Evolutionary conservation across 2,797 vertebrate genomes (phyloP), one percentile per base, ranked within the genome.

Genomic region (Chrosomus eos): DNA sequence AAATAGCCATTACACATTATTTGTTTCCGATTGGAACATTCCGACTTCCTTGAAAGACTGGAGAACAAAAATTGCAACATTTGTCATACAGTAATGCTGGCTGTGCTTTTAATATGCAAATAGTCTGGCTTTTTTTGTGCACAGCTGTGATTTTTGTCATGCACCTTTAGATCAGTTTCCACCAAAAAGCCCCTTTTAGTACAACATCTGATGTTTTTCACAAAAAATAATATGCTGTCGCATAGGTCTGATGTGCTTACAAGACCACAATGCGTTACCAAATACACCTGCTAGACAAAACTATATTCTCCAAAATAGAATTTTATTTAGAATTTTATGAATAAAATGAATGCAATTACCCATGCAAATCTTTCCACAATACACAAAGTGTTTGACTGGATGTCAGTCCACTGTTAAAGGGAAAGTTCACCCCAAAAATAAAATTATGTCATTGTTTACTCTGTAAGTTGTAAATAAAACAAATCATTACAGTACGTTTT

Each of bases 111-210:
- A 76, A 66, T 36, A 74, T 74, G 58, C 71, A 48, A 83, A 76
- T 28, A 14, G 28, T 38, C 28, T 21, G 45, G 5, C 21, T 31
- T 64, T 76, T 62, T 31, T 33, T 33, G 11, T 40, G 72, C 23
- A n/a, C 72, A 76, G 71, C 72, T 67, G 81, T 67, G 81, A 67
- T 67, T 83, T 82, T 45, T 62, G 33, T 40, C 38, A 11, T 43
- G 16, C 36, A 51, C 31, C 72, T 67, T 66, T 45, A 40, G 36
- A 71, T 72, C 55, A 31, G 18, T 60, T 76, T 76, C 23, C 16
- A 40, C 40, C 26, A 51, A 83, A 83, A 75, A 75, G n/a, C 58
- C 58, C 45, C 58, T 58, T 66, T 64, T 43, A 60, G 7, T 6
- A 36, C 4, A 38, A 55, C 53, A 38, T 40, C 53, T n/a, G 33